Evolutionary conservation across 2,113 vertebrate genomes (phyloP).

Genomic region (Poeciliopsis retropinna): DNA sequence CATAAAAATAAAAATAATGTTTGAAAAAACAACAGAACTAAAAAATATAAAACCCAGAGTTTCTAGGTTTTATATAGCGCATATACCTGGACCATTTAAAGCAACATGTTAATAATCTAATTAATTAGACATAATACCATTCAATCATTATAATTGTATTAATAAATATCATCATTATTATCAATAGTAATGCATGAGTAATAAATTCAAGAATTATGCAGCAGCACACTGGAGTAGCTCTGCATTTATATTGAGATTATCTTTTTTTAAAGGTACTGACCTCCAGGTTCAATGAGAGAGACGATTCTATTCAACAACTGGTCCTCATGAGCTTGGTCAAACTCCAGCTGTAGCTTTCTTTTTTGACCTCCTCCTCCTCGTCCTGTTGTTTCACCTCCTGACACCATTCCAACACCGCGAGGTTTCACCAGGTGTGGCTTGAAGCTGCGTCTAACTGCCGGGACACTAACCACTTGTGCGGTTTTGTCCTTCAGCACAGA

Average conservation of each 20-base stretch:
- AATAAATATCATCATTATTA: background rate
- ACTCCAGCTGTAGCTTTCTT: constrained; percentile 87
- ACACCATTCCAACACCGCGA: constrained; percentile 20
- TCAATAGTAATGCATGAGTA: background rate
- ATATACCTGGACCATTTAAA: background rate
- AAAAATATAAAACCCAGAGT: background rate
- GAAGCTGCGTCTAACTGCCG: constrained; percentile 48
- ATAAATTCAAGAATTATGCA: no score
- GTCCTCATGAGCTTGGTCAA: constrained; percentile 86
- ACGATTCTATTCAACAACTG: constrained; percentile 86
- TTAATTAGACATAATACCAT: no score
- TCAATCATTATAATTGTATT: background rate
- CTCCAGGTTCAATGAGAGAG: constrained; percentile 88
- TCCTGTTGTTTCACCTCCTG: constrained; percentile 49
- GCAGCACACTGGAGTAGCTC: no score
- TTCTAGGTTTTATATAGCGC: no score
- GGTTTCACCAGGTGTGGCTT: constrained; percentile 60
- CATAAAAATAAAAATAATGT: background rate
- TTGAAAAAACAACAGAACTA: background rate
- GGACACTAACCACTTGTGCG: constrained; percentile 16
- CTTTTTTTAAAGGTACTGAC: constrained; percentile 27
- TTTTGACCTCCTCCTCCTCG: constrained; percentile 71
- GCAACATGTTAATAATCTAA: background rate
- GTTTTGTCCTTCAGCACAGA: constrained; percentile 72
- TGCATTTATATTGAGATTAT: no score